phyloP scores from a whole-genome alignment of 2,888 invertebrate species.

The Galerucella pusilla region DNA sequence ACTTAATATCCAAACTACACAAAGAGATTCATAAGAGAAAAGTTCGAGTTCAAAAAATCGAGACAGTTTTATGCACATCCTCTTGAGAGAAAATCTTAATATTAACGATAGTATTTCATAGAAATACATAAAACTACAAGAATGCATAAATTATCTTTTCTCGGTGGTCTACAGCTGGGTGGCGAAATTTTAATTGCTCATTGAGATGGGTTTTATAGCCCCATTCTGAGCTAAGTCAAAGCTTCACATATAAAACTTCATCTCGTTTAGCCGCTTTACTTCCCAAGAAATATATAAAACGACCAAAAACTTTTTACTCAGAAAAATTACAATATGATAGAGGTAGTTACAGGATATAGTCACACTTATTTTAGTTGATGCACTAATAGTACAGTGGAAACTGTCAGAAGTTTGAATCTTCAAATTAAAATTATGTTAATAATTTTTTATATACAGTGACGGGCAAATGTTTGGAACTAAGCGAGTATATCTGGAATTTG shows the following conservation, averaged over 20 bases:
- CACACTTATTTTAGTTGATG: no score
- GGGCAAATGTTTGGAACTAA: no score
- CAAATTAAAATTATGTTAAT: no score
- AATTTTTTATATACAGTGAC: no score
- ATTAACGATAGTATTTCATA: constrained; percentile 35
- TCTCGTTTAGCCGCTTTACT: constrained; percentile 9
- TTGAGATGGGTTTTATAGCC: constrained; percentile 46
- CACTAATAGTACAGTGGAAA: no score
- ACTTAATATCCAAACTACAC: background rate
- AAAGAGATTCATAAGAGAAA: background rate
- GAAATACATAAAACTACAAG: constrained; percentile 29
- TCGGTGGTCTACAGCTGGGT: constrained; percentile 45
- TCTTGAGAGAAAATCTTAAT: constrained; percentile 24
- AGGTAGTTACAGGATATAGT: background rate
- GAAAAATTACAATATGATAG: background rate
- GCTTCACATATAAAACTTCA: constrained; percentile 34
- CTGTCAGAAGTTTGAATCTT: no score
- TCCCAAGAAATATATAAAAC: background rate
- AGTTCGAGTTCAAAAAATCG: background rate
- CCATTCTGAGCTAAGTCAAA: constrained; percentile 44
- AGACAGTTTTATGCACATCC: constrained; percentile 20
- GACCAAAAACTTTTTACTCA: background rate
- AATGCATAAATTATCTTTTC: constrained; percentile 43
- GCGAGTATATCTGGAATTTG: no score
- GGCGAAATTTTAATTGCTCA: constrained; percentile 50